phyloP scores from a whole-genome alignment of 2,113 vertebrate genomes.

The Paramisgurnus dabryanus region DNA sequence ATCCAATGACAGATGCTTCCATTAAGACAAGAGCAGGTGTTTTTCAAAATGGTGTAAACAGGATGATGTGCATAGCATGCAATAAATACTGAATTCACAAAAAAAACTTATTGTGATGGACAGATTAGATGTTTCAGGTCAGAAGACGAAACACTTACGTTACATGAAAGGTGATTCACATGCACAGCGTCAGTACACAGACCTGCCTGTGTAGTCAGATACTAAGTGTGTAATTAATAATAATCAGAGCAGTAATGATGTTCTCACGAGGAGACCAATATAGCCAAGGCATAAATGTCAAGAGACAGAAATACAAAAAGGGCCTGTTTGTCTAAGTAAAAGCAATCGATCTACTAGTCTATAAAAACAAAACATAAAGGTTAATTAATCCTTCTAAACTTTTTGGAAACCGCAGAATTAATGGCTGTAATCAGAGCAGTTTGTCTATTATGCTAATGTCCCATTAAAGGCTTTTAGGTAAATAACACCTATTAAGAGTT shows the following conservation, averaged over 20 bases:
- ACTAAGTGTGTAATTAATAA: conserved; percentile 23
- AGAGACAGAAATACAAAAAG: not conserved
- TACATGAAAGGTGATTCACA: not conserved
- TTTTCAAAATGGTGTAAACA: conserved; percentile 7
- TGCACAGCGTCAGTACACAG: not conserved
- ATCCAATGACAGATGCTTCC: conserved; percentile 1
- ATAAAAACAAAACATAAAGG: conserved; percentile 24
- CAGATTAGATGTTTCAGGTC: not conserved
- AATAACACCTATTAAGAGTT: not conserved
- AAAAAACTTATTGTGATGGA: not conserved
- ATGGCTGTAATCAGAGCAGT: not conserved
- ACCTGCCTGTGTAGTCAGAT: not conserved
- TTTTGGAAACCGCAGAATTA: not conserved
- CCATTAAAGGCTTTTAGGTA: not conserved
- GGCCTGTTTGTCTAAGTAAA: not conserved
- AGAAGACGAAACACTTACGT: not conserved
- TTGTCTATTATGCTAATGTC: conserved; percentile 13
- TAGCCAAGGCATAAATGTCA: conserved; percentile 30
- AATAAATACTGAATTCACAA: not conserved
- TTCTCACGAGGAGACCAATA: conserved; percentile 17
- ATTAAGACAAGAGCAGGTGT: conserved; percentile 12
- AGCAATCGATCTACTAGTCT: conserved; percentile 22
- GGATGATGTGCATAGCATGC: not conserved
- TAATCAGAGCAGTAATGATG: conserved; percentile 28
- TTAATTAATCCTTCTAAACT: conserved; percentile 17